phyloP scores from a whole-genome alignment of 1,140 invertebrate genomes.

The Cydia pomonella region DNA sequence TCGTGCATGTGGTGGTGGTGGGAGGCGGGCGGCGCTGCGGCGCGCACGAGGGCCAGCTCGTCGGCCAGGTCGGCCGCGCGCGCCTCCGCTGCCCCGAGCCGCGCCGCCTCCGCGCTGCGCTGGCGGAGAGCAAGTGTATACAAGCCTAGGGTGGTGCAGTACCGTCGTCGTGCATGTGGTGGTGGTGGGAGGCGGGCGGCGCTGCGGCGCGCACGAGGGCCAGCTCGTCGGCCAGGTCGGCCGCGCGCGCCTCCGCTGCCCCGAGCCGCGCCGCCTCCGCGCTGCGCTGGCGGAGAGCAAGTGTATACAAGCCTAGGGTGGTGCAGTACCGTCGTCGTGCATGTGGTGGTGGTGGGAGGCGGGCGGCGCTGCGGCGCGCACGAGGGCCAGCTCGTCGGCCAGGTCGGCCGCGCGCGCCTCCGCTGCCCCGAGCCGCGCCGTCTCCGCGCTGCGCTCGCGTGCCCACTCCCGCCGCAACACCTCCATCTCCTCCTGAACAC shows the following conservation, averaged over 20 bases:
- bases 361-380: constrained; percentile 82
- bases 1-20: no score
- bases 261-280: constrained; percentile 82
- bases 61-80: constrained; percentile 84
- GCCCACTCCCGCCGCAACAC: constrained; percentile 83
- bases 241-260: constrained; percentile 83
- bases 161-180: constrained; percentile 83
- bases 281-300: constrained; percentile 75
- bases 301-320: background rate
- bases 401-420: constrained; percentile 85
- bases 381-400: constrained; percentile 84
- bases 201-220: constrained; percentile 83
- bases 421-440: constrained; percentile 82
- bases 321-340: constrained; percentile 81
- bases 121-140: constrained; percentile 60
- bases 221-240: constrained; percentile 85
- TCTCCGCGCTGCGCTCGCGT: constrained; percentile 81
- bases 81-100: constrained; percentile 84
- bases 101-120: constrained; percentile 81
- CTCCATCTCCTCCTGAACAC: constrained; percentile 85
- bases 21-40: constrained; percentile 79
- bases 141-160: background rate
- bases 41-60: constrained; percentile 84
- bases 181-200: constrained; percentile 73
- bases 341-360: constrained; percentile 78